These are phyloP conservation scores for Biston stratarius DNA, from an alignment of 2,888 invertebrate genomes.

Conservation along the genomic window DNA sequence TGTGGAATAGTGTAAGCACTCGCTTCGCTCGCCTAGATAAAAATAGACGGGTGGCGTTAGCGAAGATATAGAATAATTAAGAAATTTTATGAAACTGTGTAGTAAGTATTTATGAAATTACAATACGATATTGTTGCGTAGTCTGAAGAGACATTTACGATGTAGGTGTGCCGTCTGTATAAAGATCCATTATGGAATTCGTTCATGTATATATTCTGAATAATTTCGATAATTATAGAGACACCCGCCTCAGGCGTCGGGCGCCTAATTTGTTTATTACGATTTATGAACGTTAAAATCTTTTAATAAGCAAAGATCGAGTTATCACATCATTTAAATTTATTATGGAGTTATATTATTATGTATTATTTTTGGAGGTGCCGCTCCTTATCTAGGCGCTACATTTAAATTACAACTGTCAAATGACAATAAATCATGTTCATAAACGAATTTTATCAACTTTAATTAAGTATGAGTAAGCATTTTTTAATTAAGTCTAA, in stretches of 20 bases:
- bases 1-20: no score
- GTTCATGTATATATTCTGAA: constrained; percentile 60
- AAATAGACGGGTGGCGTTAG: no score
- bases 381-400: constrained; percentile 17
- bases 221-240: constrained; percentile 63
- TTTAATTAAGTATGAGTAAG: constrained; percentile 1
- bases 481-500: no score
- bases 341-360: constrained; percentile 43
- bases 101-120: no score
- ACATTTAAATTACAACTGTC: constrained; percentile 10
- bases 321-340: constrained; percentile 61
- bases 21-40: no score
- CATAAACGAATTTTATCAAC: constrained; percentile 26
- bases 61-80: no score
- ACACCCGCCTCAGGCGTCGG: constrained; percentile 43
- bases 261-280: constrained; percentile 66
- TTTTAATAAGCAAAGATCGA: constrained; percentile 57
- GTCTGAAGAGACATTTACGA: background rate
- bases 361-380: constrained; percentile 23
- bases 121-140: background rate
- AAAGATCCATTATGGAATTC: constrained; percentile 64
- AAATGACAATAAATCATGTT: constrained; percentile 21
- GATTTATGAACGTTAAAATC: constrained; percentile 64
- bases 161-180: constrained; percentile 43
- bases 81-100: no score